These are phyloP conservation scores for Orthosia gracilis DNA, from an alignment of 2,888 invertebrate genomes.

Conservation along the genomic window DNA sequence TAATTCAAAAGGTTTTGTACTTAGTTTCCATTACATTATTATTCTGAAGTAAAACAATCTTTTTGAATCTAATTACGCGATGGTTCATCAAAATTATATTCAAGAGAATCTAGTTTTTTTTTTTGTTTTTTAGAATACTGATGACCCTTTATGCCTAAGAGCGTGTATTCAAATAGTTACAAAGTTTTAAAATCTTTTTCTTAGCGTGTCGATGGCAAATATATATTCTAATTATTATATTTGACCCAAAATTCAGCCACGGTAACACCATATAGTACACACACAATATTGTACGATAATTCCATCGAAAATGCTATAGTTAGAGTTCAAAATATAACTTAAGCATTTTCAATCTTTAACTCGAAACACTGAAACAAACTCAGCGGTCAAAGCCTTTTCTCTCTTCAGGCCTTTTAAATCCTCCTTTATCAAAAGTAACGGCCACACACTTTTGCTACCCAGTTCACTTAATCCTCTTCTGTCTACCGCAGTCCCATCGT, in stretches of 20 bases:
- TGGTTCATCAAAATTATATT: background rate
- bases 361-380: slow-evolving; percentile 2
- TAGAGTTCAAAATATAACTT: background rate
- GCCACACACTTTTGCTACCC: slow-evolving; percentile 19
- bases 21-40: background rate
- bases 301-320: too few relatives aligned
- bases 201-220: too few relatives aligned
- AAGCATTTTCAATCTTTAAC: slow-evolving; percentile 8
- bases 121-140: background rate
- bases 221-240: too few relatives aligned
- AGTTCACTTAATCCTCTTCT: slow-evolving; percentile 37
- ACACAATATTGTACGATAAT: too few relatives aligned
- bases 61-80: background rate
- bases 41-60: background rate
- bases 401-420: slow-evolving; percentile 3
- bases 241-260: too few relatives aligned
- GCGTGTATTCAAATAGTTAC: too few relatives aligned
- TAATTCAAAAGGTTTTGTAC: slow-evolving; percentile 20
- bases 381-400: background rate
- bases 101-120: background rate
- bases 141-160: background rate
- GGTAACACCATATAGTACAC: too few relatives aligned
- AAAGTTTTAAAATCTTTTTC: too few relatives aligned
- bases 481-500: slow-evolving; percentile 22
- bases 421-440: slow-evolving; percentile 15